These are phyloP conservation scores for Sparus aurata DNA, from an alignment of 2,797 vertebrate genomes.

Conservation along the genomic window DNA sequence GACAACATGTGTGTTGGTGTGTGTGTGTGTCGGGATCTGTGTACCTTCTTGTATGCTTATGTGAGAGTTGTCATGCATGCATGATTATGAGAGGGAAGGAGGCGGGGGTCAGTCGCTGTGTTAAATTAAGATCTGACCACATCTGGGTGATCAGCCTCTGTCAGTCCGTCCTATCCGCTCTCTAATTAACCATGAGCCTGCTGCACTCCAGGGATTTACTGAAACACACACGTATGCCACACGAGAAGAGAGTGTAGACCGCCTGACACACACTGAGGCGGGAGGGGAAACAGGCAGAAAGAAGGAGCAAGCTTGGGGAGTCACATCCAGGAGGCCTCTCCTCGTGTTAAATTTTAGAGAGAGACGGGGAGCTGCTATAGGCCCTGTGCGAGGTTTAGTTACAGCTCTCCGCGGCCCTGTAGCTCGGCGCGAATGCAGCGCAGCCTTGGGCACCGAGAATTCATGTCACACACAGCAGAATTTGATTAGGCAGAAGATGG, in stretches of 20 bases:
- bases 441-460: slow-evolving; percentile 72
- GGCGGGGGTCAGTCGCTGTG: slow-evolving; percentile 22
- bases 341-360: slow-evolving; percentile 39
- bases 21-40: slow-evolving; percentile 14
- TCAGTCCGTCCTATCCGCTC: slow-evolving; percentile 44
- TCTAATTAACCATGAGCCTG: slow-evolving; percentile 65
- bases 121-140: slow-evolving; percentile 56
- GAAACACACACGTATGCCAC: slow-evolving; percentile 22
- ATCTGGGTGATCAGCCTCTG: slow-evolving; percentile 60
- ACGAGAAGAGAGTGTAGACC: slow-evolving; percentile 19
- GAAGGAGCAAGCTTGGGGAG: slow-evolving; percentile 16
- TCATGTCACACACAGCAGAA: slow-evolving; percentile 76
- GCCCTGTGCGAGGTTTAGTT: slow-evolving; percentile 57
- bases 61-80: slow-evolving; percentile 19
- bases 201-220: slow-evolving; percentile 45
- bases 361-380: slow-evolving; percentile 42
- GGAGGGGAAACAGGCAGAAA: slow-evolving; percentile 14
- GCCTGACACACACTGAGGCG: slow-evolving; percentile 22
- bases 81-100: slow-evolving; percentile 11
- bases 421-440: slow-evolving; percentile 54
- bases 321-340: slow-evolving; percentile 41
- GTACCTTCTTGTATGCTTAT: slow-evolving; percentile 21
- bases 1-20: neutral
- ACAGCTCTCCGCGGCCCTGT: slow-evolving; percentile 55
- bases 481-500: slow-evolving; percentile 82